Percentiles rank a stretch among this genome's conserved stretches.
phyloP scores from a whole-genome alignment of 2,797 vertebrate genomes.

The Oophaga sylvatica region DNA sequence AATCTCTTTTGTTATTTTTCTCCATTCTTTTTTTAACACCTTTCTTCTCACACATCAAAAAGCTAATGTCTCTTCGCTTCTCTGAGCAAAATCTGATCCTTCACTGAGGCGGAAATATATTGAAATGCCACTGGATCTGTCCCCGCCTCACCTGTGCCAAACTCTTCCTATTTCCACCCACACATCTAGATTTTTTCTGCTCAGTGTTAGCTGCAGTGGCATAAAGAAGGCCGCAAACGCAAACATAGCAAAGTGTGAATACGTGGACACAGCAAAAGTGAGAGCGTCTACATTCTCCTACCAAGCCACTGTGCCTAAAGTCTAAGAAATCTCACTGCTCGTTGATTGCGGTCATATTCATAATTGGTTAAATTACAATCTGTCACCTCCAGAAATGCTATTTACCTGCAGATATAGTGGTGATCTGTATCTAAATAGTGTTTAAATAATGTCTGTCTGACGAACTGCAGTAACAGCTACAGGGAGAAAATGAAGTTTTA shows the following conservation, averaged over 20 bases:
- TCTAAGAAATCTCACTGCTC: not conserved
- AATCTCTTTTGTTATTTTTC: not conserved
- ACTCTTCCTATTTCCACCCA: slow-evolving; percentile 6
- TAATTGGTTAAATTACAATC: too few relatives aligned
- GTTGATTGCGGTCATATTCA: not conserved
- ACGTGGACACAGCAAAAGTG: not conserved
- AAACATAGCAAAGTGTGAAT: not conserved
- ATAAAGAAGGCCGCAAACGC: not conserved
- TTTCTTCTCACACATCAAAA: not conserved
- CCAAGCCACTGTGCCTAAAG: not conserved
- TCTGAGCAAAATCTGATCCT: slow-evolving; percentile 33
- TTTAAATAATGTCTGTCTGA: too few relatives aligned
- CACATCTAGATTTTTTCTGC: slow-evolving; percentile 4
- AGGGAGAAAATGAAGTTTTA: too few relatives aligned
- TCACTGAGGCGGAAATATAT: slow-evolving; percentile 36
- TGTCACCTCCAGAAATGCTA: too few relatives aligned
- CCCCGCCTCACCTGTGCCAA: slow-evolving; percentile 43
- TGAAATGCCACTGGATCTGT: slow-evolving; percentile 51
- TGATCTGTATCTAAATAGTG: too few relatives aligned
- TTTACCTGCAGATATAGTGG: too few relatives aligned
- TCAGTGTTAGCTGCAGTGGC: not conserved
- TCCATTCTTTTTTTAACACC: not conserved
- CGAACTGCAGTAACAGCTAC: too few relatives aligned
- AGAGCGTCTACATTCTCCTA: not conserved
- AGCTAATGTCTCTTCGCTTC: not conserved